Conservation (phyloP, 1,140 invertebrate species). For the Pissodes strobi region DNA sequence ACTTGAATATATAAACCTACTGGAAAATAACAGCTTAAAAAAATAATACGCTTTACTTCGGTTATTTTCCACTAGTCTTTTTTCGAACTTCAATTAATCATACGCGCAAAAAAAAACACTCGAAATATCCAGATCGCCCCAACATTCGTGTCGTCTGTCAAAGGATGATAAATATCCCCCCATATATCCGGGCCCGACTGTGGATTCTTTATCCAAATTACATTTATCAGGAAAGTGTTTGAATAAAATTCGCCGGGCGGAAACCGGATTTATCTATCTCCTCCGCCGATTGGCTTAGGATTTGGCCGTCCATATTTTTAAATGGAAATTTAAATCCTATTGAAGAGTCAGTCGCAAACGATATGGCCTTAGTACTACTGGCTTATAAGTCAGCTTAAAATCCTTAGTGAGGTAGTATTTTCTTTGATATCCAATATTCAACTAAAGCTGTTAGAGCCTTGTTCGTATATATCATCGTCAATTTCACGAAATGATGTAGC, state of each 20-base stretch:
- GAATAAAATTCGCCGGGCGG: slow-evolving; percentile 21
- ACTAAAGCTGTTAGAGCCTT: too few species aligned
- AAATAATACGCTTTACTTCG: too few species aligned
- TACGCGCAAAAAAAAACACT: slow-evolving; percentile 14
- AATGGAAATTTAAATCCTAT: slow-evolving; percentile 21
- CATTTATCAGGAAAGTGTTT: slow-evolving; percentile 32
- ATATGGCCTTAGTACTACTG: background rate
- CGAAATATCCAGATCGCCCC: slow-evolving; percentile 14
- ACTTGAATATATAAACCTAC: too few species aligned
- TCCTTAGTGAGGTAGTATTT: too few species aligned
- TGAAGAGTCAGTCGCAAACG: slow-evolving; percentile 2
- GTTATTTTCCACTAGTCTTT: too few species aligned
- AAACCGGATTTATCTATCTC: slow-evolving; percentile 23
- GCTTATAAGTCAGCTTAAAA: too few species aligned
- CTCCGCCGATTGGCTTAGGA: slow-evolving; percentile 24
- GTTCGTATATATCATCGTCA: too few species aligned
- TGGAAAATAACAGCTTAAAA: too few species aligned
- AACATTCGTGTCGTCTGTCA: slow-evolving; percentile 27
- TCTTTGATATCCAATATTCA: too few species aligned
- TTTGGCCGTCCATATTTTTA: slow-evolving; percentile 23
- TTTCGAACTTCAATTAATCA: slow-evolving; percentile 7
- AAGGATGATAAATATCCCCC: slow-evolving; percentile 24
- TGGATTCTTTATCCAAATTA: slow-evolving; percentile 34
- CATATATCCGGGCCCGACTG: slow-evolving; percentile 11
- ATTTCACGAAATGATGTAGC: too few species aligned